Percentiles rank a stretch among this genome's conserved stretches.
phyloP scores from a whole-genome alignment of 2,797 vertebrate species.

The Malurus leucopterus region DNA sequence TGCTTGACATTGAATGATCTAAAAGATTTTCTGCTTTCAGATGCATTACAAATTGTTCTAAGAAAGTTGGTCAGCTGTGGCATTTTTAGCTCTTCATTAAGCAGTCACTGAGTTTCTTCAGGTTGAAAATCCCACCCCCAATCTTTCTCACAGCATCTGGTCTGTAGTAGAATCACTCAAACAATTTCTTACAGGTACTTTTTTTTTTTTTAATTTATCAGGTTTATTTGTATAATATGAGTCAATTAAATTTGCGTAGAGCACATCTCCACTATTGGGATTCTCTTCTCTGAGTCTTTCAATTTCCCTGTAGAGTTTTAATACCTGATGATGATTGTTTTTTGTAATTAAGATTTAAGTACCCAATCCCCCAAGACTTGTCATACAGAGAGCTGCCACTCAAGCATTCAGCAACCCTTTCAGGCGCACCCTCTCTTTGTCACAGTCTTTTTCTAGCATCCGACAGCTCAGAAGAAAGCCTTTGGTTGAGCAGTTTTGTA shows the following conservation, averaged over 20 bases:
- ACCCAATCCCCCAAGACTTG: conserved; percentile 75
- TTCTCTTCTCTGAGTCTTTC: conserved; percentile 60
- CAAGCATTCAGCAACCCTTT: conserved; percentile 61
- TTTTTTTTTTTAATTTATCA: conserved; percentile 49
- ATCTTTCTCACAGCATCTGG: conserved; percentile 8
- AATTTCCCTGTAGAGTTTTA: conserved; percentile 61
- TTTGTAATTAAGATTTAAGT: conserved; percentile 83
- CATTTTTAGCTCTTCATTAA: conserved; percentile 13
- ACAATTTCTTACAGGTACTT: conserved; percentile 23
- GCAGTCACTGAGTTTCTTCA: neutral
- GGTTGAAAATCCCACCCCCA: neutral
- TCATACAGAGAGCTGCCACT: conserved; percentile 75
- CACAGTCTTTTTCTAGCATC: conserved; percentile 15
- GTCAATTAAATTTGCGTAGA: conserved; percentile 64
- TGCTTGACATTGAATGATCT: neutral
- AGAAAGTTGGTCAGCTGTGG: neutral
- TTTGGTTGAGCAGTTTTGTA: neutral
- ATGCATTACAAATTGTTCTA: neutral
- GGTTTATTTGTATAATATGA: conserved; percentile 63
- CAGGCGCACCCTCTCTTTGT: conserved; percentile 35
- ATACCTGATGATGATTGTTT: conserved; percentile 66
- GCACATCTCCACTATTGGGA: conserved; percentile 32
- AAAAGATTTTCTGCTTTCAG: neutral
- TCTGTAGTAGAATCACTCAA: conserved; percentile 19
- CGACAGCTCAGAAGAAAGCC: neutral